Conservation (phyloP, 2,888 invertebrate genomes). For the Asteroscopus sphinx region DNA sequence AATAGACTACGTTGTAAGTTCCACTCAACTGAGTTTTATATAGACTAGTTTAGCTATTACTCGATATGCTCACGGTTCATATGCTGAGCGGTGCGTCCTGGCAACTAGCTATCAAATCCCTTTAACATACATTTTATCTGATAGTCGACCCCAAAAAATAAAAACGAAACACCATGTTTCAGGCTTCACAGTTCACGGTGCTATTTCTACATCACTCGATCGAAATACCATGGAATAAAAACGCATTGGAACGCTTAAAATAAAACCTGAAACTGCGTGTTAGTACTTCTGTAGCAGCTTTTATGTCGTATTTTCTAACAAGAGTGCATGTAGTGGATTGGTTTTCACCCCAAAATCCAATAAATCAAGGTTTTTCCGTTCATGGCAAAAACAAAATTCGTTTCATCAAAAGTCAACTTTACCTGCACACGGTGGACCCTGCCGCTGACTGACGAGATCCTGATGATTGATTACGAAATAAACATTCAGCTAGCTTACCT, state of each 20-base stretch:
- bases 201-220: constrained; percentile 50
- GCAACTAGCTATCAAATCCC: constrained; percentile 1
- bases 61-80: not conserved
- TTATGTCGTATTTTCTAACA: constrained; percentile 23
- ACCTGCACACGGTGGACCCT: no score
- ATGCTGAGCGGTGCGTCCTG: constrained; percentile 11
- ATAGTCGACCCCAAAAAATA: constrained; percentile 9
- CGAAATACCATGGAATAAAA: constrained; percentile 37
- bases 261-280: constrained; percentile 28
- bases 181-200: constrained; percentile 48
- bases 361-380: constrained; percentile 24
- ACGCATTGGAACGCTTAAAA: constrained; percentile 49
- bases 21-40: constrained; percentile 12
- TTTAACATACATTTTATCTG: constrained; percentile 24
- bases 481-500: no score
- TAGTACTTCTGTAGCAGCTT: constrained; percentile 24
- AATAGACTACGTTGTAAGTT: not conserved
- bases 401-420: no score
- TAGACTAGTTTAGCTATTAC: not conserved
- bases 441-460: no score
- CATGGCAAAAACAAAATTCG: no score
- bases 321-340: constrained; percentile 31
- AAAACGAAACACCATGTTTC: constrained; percentile 22
- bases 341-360: constrained; percentile 23
- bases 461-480: no score